Percentiles rank a stretch among this genome's conserved stretches.
phyloP scores from a whole-genome alignment of 2,797 vertebrate genomes.

The Psittacula echo region DNA sequence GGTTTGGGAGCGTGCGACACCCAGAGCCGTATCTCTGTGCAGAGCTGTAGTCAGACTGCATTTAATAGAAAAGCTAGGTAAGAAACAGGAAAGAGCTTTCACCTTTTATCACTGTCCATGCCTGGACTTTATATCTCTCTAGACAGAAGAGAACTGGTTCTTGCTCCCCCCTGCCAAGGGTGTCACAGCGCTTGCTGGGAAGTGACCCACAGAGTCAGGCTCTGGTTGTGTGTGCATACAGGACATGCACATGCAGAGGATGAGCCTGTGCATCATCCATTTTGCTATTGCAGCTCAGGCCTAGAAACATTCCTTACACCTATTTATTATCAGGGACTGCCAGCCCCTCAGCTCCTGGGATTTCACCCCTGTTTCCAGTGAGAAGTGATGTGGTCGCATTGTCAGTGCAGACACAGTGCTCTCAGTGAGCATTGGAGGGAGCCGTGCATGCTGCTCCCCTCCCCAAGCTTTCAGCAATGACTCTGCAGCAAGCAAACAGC shows the following conservation, averaged over 20 bases:
- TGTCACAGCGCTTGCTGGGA: not conserved
- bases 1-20: not conserved
- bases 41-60: not conserved
- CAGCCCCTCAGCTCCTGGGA: not conserved
- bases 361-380: not conserved
- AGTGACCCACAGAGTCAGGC: fast-evolving
- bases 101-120: not conserved
- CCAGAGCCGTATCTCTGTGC: not conserved
- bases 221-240: fast-evolving
- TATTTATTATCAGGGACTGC: not conserved
- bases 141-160: not conserved
- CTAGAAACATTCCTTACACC: not conserved
- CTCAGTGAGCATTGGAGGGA: not conserved
- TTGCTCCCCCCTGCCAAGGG: not conserved
- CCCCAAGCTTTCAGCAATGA: not conserved
- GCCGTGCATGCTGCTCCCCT: not conserved
- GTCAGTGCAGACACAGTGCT: fast-evolving
- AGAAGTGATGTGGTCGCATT: not conserved
- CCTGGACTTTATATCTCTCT: not conserved
- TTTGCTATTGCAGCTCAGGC: not conserved
- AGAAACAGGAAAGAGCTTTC: not conserved
- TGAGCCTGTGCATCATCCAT: not conserved
- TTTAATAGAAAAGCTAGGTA: not conserved
- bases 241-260: not conserved
- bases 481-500: not conserved